phyloP scores from a whole-genome alignment of 2,888 invertebrate genomes.

The Eupithecia dodoneata region DNA sequence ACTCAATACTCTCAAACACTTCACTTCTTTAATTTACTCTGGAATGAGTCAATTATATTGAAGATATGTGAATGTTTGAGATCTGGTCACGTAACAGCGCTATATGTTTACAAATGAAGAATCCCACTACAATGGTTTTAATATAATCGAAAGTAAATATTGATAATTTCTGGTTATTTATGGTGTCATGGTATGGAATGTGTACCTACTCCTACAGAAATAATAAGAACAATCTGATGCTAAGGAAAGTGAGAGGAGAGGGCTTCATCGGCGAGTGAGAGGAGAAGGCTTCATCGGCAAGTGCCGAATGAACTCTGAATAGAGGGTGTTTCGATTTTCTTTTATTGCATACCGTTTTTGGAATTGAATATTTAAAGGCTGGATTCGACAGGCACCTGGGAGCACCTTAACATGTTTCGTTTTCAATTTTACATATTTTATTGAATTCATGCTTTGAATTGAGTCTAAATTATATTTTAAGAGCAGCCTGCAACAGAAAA shows the following conservation, averaged over 20 bases:
- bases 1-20: too few species aligned
- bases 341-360: slow-evolving; percentile 35
- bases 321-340: slow-evolving; percentile 36
- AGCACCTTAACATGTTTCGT: slow-evolving; percentile 17
- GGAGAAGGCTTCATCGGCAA: slow-evolving; percentile 26
- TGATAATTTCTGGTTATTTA: too few species aligned
- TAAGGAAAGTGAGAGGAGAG: neutral
- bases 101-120: neutral
- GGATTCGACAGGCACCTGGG: slow-evolving; percentile 32
- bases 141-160: too few species aligned
- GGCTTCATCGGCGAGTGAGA: slow-evolving; percentile 27
- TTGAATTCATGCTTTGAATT: slow-evolving; percentile 9
- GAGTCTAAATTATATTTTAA: neutral
- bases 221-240: neutral
- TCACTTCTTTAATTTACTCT: neutral
- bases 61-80: neutral
- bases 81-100: neutral
- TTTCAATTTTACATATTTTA: slow-evolving; percentile 25
- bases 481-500: neutral
- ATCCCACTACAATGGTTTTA: neutral
- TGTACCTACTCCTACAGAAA: neutral
- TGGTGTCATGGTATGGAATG: neutral
- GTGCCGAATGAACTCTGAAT: slow-evolving; percentile 35
- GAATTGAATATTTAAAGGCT: slow-evolving; percentile 34
- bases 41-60: neutral